Conservation (phyloP, 2,888 invertebrate genomes). For the Lycia hirtaria region DNA sequence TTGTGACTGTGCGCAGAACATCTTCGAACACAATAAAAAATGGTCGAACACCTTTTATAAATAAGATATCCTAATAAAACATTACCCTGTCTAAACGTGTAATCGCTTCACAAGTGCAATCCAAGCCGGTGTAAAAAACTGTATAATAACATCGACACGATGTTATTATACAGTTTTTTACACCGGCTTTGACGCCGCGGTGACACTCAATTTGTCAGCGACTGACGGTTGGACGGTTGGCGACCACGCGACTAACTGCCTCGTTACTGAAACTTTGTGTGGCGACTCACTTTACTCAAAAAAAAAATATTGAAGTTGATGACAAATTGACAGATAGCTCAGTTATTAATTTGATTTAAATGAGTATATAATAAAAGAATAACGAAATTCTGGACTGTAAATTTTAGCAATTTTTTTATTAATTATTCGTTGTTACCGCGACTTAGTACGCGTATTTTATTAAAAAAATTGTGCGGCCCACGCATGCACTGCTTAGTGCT, state of each 20-base stretch:
- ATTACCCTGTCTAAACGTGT: slow-evolving; percentile 29
- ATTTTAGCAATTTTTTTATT: too few relatives aligned
- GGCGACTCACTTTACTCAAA: slow-evolving; percentile 8
- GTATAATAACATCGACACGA: slow-evolving; percentile 60
- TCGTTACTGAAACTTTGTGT: slow-evolving; percentile 20
- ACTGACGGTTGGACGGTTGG: slow-evolving; percentile 11
- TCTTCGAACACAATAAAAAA: too few relatives aligned
- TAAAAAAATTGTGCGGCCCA: too few relatives aligned
- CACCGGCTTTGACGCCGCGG: slow-evolving; percentile 48
- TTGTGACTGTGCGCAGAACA: too few relatives aligned
- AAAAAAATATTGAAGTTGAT: not conserved
- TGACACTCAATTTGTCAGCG: slow-evolving; percentile 73
- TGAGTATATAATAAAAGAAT: too few relatives aligned
- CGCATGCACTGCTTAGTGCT: too few relatives aligned
- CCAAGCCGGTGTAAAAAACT: slow-evolving; percentile 55
- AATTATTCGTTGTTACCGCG: too few relatives aligned
- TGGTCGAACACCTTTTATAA: too few relatives aligned
- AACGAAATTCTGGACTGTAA: too few relatives aligned
- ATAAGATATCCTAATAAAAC: too few relatives aligned
- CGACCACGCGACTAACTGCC: slow-evolving; percentile 25
- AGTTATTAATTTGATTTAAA: not conserved
- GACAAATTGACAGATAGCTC: not conserved
- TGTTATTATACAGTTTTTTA: too few relatives aligned
- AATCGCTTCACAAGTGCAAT: slow-evolving; percentile 47
- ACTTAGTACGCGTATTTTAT: too few relatives aligned